Evolutionary conservation across 2,797 vertebrate genomes (phyloP).

Genomic region (Sebastiscus albofasciatus): DNA sequence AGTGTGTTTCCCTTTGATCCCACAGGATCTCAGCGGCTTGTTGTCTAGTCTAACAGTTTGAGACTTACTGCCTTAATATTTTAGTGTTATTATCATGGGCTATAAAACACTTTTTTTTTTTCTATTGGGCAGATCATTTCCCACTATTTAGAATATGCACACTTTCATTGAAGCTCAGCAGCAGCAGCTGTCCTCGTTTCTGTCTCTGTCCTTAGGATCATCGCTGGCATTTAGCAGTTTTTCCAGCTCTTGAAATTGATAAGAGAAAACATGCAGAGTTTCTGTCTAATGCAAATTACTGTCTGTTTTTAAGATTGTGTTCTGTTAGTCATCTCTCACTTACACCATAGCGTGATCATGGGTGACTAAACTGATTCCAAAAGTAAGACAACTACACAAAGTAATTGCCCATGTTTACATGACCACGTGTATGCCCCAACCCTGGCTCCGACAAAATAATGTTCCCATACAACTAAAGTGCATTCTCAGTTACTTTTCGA

Average conservation of each 20-base stretch:
- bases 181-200: background rate
- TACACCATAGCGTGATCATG: background rate
- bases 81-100: conserved; percentile 40
- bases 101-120: background rate
- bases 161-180: background rate
- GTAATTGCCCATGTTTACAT: background rate
- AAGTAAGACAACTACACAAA: background rate
- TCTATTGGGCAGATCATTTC: conserved; percentile 5
- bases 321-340: background rate
- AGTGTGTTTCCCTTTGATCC: conserved; percentile 52
- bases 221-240: conserved; percentile 1
- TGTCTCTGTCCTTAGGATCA: background rate
- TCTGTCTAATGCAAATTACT: background rate
- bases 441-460: background rate
- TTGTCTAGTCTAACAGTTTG: conserved; percentile 45
- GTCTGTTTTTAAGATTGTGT: background rate
- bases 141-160: background rate
- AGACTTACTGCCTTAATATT: conserved; percentile 35
- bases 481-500: background rate
- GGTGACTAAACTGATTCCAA: background rate
- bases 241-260: conserved; percentile 1
- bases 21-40: conserved; percentile 34
- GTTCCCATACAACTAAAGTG: background rate
- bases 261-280: conserved; percentile 10
- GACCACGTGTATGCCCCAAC: background rate